phyloP scores from a whole-genome alignment of 2,888 invertebrate genomes.

The Caenorhabditis imperialis region DNA sequence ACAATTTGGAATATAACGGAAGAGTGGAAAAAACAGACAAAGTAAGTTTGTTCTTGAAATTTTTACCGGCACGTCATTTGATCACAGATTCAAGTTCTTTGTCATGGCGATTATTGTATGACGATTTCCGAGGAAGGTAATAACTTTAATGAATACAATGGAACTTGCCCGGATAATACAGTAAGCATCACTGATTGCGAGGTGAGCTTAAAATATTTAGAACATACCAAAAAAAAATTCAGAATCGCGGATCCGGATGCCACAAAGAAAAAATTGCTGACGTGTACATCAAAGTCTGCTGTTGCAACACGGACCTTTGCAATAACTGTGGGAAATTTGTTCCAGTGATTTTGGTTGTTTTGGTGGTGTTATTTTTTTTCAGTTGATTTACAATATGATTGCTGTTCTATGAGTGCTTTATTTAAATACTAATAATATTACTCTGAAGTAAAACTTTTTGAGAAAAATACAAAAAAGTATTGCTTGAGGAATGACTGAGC shows the following conservation, averaged over 20 bases:
- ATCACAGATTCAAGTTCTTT: conserved; percentile 14
- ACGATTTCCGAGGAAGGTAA: conserved; percentile 40
- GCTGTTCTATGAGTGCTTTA: too few relatives aligned
- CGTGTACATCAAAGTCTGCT: conserved; percentile 45
- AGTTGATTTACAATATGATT: too few relatives aligned
- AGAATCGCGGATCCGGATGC: conserved; percentile 31
- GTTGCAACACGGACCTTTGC: conserved; percentile 38
- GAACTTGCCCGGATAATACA: conserved; percentile 34
- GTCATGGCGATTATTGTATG: conserved; percentile 40
- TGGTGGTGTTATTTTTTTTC: too few relatives aligned
- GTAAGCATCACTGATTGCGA: conserved; percentile 30
- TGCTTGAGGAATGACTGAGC: not conserved
- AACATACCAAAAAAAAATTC: not conserved
- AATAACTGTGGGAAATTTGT: conserved; percentile 2
- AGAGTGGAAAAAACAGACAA: conserved; percentile 5
- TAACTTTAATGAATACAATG: conserved; percentile 40
- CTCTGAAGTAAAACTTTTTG: too few relatives aligned
- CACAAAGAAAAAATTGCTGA: conserved; percentile 22
- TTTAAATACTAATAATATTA: too few relatives aligned
- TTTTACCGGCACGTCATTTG: not conserved
- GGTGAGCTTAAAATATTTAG: conserved; percentile 6
- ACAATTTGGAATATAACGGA: conserved; percentile 26
- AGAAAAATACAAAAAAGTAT: too few relatives aligned
- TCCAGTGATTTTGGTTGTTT: not conserved
- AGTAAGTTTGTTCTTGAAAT: conserved; percentile 3